A percentile compares a stretch with the other conserved stretches of the same genome.
Conservation (phyloP, 2,888 invertebrate genomes). For the Ochlodes sylvanus region DNA sequence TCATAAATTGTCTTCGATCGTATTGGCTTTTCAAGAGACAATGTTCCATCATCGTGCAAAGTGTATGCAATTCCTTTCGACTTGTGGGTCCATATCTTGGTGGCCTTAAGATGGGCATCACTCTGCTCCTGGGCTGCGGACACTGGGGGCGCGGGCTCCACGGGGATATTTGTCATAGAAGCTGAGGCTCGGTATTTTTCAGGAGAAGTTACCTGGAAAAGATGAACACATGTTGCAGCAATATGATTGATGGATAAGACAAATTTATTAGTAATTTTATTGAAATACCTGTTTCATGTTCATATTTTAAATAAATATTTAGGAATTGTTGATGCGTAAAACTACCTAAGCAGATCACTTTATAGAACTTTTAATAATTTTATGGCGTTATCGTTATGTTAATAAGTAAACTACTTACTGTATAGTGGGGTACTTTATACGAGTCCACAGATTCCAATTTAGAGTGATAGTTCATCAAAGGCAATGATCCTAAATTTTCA, state of each 20-base stretch:
- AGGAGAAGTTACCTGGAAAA: slow-evolving; percentile 65
- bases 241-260: too few species aligned
- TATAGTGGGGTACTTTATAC: slow-evolving; percentile 77
- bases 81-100: slow-evolving; percentile 73
- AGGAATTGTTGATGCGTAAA: too few species aligned
- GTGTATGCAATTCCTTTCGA: slow-evolving; percentile 76
- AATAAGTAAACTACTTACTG: slow-evolving; percentile 62
- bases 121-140: slow-evolving; percentile 66
- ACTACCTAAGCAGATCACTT: too few species aligned
- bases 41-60: slow-evolving; percentile 71
- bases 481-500: slow-evolving; percentile 69
- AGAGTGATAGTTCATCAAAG: slow-evolving; percentile 72
- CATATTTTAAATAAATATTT: too few species aligned
- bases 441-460: slow-evolving; percentile 71
- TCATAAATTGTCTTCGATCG: slow-evolving; percentile 44
- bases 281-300: too few species aligned
- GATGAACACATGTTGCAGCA: neutral
- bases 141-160: slow-evolving; percentile 65
- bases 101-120: slow-evolving; percentile 76
- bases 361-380: too few species aligned
- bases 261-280: too few species aligned
- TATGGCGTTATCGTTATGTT: neutral
- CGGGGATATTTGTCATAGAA: slow-evolving; percentile 39
- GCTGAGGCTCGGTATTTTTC: slow-evolving; percentile 39
- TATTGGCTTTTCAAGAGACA: slow-evolving; percentile 64